A percentile compares a stretch with the other conserved stretches of the same genome.
Evolutionary conservation across 2,113 vertebrate genomes (phyloP).

Genomic region (Rafetus swinhoei): DNA sequence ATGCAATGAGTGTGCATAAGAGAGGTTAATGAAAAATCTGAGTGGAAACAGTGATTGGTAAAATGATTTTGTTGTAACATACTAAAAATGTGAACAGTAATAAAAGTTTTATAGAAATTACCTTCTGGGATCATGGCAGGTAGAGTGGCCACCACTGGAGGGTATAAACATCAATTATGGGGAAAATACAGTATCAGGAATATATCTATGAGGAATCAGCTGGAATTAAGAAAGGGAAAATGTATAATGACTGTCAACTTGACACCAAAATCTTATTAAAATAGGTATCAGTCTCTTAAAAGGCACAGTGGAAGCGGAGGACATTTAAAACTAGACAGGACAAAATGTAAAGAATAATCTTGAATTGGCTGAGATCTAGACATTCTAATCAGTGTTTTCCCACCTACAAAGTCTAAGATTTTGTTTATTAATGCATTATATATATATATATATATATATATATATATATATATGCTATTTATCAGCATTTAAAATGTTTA

Average conservation of each 20-base stretch:
- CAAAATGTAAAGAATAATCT: neutral
- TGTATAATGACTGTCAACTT: neutral
- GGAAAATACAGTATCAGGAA: neutral
- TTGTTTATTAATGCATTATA: neutral
- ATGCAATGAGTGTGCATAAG: no score
- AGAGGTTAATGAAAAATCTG: no score
- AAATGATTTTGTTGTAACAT: no score
- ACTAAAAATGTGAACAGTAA: no score
- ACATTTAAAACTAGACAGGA: neutral
- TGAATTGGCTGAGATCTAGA: neutral
- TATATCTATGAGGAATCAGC: neutral
- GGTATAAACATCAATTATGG: neutral
- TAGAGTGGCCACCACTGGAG: neutral
- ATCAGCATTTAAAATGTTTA: neutral
- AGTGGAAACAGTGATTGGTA: no score
- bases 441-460: rapidly evolving
- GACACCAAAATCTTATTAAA: rapidly evolving
- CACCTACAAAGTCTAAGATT: neutral
- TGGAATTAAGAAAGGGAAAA: neutral
- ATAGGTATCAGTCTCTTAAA: neutral
- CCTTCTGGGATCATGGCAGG: no score
- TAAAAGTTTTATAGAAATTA: no score
- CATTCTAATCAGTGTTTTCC: neutral
- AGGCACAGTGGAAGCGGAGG: neutral
- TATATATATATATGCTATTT: neutral